Evolutionary conservation across 2,113 vertebrate genomes (phyloP).

Genomic region (Buteo buteo): DNA sequence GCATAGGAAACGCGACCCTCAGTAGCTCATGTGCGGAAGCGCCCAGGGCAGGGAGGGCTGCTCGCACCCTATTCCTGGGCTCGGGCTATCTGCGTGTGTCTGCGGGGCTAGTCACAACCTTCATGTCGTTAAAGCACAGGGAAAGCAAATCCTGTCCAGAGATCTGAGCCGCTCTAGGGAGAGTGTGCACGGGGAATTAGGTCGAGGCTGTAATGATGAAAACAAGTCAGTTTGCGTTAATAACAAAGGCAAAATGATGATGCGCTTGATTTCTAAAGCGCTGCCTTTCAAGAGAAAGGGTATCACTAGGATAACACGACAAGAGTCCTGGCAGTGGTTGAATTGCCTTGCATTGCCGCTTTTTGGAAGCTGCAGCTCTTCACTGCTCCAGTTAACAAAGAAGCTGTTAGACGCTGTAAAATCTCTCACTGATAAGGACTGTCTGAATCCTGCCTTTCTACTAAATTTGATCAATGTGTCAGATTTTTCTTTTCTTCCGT

Average conservation of each 20-base stretch:
- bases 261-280: not conserved
- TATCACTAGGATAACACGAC: not conserved
- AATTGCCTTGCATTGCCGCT: conserved; percentile 19
- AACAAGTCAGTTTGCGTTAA: conserved; percentile 38
- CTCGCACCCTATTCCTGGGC: not conserved
- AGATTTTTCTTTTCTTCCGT: not conserved
- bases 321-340: not conserved
- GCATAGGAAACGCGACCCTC: rapidly evolving
- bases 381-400: conserved; percentile 5
- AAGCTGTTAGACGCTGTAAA: not conserved
- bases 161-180: conserved; percentile 5
- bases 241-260: conserved; percentile 38
- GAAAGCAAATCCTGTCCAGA: conserved; percentile 15
- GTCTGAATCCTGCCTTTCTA: not conserved
- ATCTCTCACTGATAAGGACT: not conserved
- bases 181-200: not conserved
- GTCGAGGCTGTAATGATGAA: conserved; percentile 18
- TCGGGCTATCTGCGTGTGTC: not conserved
- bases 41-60: not conserved
- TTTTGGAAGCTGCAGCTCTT: conserved; percentile 33
- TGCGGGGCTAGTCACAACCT: conserved; percentile 39
- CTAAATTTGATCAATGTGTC: conserved; percentile 10
- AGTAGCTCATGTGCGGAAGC: rapidly evolving
- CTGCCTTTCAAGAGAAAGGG: conserved; percentile 8
- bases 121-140: conserved; percentile 3